phyloP scores from a whole-genome alignment of 2,797 vertebrate genomes.

The Cuniculus paca region DNA sequence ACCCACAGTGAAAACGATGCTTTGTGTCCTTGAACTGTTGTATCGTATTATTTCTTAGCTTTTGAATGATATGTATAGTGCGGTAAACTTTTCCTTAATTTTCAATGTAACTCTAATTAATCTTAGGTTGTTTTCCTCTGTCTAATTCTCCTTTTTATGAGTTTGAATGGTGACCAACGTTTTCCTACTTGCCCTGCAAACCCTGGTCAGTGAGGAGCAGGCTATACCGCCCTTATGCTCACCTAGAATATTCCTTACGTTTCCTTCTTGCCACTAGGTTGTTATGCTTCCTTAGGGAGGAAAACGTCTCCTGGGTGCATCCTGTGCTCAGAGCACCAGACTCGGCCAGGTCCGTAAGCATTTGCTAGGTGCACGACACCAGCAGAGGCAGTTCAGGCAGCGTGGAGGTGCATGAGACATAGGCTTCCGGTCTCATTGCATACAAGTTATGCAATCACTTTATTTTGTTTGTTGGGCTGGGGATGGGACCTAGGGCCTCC shows the following conservation, averaged over 20 bases:
- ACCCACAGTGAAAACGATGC: not conserved
- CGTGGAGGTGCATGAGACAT: fast-evolving
- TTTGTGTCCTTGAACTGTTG: not conserved
- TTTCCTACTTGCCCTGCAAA: not conserved
- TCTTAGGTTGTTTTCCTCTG: not conserved
- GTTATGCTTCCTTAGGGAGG: not conserved
- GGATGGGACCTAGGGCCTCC: not conserved
- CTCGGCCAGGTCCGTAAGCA: not conserved
- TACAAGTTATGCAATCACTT: not conserved
- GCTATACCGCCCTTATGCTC: not conserved
- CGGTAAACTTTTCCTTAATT: not conserved
- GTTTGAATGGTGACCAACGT: not conserved
- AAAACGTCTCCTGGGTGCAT: not conserved
- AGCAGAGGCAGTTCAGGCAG: not conserved
- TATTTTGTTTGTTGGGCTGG: not conserved
- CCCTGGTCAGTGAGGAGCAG: not conserved
- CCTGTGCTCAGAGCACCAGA: not conserved
- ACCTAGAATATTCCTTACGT: not conserved
- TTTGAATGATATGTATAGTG: not conserved
- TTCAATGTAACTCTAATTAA: not conserved
- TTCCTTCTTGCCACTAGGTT: not conserved
- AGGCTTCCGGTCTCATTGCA: not conserved
- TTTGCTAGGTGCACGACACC: not conserved
- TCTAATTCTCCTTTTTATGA: not conserved
- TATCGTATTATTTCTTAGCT: not conserved